A percentile compares a stretch with the other conserved stretches of the same genome.
These are phyloP conservation scores for Orientallactaga sibirica DNA, from an alignment of 2,797 vertebrate species.

Conservation along the genomic window DNA sequence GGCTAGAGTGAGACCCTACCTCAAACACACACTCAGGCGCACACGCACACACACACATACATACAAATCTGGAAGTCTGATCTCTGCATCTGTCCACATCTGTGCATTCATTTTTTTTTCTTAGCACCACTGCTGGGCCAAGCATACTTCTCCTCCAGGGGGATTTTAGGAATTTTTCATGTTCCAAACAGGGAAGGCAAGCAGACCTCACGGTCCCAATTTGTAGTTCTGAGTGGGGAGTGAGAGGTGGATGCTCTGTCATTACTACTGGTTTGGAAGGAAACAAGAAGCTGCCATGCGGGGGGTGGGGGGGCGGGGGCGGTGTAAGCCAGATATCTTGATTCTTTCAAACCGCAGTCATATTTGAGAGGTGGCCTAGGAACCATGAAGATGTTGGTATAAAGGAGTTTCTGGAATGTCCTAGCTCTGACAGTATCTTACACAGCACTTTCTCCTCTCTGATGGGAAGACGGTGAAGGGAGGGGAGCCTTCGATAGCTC, in stretches of 20 bases:
- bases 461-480: neutral
- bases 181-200: constrained; percentile 62
- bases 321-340: neutral
- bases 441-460: neutral
- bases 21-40: too few species aligned
- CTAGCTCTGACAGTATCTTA: neutral
- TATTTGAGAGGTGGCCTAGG: constrained; percentile 16
- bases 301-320: too few species aligned
- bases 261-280: neutral
- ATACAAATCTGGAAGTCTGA: neutral
- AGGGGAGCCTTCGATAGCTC: neutral
- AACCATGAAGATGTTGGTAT: neutral
- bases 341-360: constrained; percentile 14
- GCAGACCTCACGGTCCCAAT: constrained; percentile 59
- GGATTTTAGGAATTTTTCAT: constrained; percentile 70
- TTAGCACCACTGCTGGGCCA: constrained; percentile 29
- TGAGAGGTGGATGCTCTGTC: neutral
- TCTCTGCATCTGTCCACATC: constrained; percentile 45
- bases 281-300: neutral
- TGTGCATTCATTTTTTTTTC: constrained; percentile 65
- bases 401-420: neutral
- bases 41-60: too few species aligned
- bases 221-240: neutral
- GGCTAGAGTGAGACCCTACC: too few species aligned
- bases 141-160: neutral